Conservation (phyloP, 2,888 invertebrate genomes). For the Idaea aversata region DNA sequence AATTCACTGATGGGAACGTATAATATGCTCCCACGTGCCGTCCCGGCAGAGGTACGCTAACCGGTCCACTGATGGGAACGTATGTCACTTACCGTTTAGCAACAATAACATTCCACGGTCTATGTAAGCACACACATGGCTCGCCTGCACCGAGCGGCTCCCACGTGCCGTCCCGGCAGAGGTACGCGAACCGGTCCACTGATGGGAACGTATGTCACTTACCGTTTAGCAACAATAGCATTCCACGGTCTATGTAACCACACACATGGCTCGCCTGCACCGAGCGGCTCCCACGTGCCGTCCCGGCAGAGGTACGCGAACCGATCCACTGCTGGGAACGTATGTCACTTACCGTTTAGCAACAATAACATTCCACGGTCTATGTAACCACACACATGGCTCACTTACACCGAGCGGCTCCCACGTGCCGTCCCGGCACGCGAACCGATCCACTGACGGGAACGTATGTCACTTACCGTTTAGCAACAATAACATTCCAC, state of each 20-base stretch:
- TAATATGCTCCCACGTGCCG: too few species aligned
- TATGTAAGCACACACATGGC: slow-evolving; percentile 89
- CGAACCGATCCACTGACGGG: slow-evolving; percentile 51
- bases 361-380: slow-evolving; percentile 89
- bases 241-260: slow-evolving; percentile 92
- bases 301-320: too few species aligned
- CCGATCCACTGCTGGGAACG: too few species aligned
- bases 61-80: too few species aligned
- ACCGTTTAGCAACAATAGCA: slow-evolving; percentile 85
- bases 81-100: slow-evolving; percentile 80
- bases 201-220: slow-evolving; percentile 20
- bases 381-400: slow-evolving; percentile 89
- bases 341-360: slow-evolving; percentile 80
- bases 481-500: slow-evolving; percentile 87
- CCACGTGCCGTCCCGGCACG: slow-evolving; percentile 89
- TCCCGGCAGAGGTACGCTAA: too few species aligned
- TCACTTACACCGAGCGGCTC: slow-evolving; percentile 65
- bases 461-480: slow-evolving; percentile 64
- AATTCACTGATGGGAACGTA: too few species aligned
- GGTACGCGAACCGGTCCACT: slow-evolving; percentile 72
- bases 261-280: slow-evolving; percentile 82
- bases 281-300: slow-evolving; percentile 81
- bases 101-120: slow-evolving; percentile 89
- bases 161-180: slow-evolving; percentile 91
- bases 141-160: slow-evolving; percentile 65